Conservation (phyloP, 2,113 vertebrate species). For the Microcebus griseorufus region DNA sequence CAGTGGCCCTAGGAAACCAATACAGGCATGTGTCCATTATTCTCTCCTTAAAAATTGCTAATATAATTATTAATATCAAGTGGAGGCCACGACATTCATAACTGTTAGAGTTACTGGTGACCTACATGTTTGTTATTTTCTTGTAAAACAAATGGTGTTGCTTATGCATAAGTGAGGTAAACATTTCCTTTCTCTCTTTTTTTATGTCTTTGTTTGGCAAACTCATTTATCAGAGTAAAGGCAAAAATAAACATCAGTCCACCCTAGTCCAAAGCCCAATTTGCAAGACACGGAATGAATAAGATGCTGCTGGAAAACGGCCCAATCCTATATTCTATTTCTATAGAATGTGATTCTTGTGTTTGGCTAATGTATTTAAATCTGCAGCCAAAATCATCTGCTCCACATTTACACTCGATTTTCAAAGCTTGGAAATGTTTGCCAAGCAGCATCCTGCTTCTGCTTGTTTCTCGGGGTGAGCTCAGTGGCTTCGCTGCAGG, state of each 20-base stretch:
- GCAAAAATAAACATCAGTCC: constrained; percentile 30
- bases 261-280: constrained; percentile 14
- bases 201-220: not conserved
- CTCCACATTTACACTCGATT: not conserved
- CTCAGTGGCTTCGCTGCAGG: not conserved
- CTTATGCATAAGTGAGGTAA: not conserved
- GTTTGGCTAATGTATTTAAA: not conserved
- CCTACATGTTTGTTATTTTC: not conserved
- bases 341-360: not conserved
- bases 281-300: not conserved
- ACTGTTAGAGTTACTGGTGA: not conserved
- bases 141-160: not conserved
- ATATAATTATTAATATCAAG: not conserved
- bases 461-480: not conserved
- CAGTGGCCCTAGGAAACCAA: not conserved
- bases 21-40: not conserved
- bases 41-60: not conserved
- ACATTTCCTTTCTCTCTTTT: not conserved
- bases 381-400: not conserved
- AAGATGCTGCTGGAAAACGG: not conserved
- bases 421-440: not conserved
- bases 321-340: not conserved
- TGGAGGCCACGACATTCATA: not conserved
- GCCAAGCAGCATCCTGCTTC: not conserved
- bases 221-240: constrained; percentile 34